These are phyloP conservation scores for Chaunax sp. DNA, from an alignment of 2,797 vertebrate species.

Conservation along the genomic window DNA sequence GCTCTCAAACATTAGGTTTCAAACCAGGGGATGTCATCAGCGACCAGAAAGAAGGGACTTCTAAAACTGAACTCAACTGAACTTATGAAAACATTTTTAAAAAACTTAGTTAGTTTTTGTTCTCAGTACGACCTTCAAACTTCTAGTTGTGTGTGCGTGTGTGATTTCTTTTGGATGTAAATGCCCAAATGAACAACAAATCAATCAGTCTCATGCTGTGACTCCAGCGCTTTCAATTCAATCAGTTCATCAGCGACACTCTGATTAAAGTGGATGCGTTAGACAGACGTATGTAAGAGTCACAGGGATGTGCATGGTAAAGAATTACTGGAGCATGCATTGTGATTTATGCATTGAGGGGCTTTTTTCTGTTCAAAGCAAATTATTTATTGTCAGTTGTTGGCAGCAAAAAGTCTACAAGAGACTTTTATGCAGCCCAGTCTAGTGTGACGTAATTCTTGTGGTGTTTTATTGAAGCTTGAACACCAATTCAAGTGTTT, in stretches of 20 bases:
- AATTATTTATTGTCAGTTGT: not conserved
- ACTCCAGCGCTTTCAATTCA: constrained; percentile 38
- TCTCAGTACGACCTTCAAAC: constrained; percentile 20
- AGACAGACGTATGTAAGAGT: not conserved
- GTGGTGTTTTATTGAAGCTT: not conserved
- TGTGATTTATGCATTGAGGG: constrained; percentile 18
- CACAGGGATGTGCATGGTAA: not conserved
- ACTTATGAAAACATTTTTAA: too few relatives aligned
- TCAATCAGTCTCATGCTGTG: constrained; percentile 31
- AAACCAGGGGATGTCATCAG: not conserved
- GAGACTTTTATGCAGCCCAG: not conserved
- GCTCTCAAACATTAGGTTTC: too few relatives aligned
- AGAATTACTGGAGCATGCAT: constrained; percentile 16
- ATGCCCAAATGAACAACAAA: constrained; percentile 35
- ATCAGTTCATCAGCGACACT: constrained; percentile 26
- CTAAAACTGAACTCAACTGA: too few relatives aligned
- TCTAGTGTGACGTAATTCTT: not conserved
- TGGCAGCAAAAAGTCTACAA: not conserved
- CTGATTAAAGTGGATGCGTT: constrained; percentile 45
- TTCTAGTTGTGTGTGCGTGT: not conserved
- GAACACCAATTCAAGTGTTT: not conserved
- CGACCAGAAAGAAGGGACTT: too few relatives aligned
- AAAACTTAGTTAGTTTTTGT: too few relatives aligned
- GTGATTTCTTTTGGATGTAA: not conserved
- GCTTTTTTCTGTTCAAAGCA: not conserved